These are phyloP conservation scores for Athalia rosae DNA, from an alignment of 2,888 invertebrate genomes.

Conservation along the genomic window DNA sequence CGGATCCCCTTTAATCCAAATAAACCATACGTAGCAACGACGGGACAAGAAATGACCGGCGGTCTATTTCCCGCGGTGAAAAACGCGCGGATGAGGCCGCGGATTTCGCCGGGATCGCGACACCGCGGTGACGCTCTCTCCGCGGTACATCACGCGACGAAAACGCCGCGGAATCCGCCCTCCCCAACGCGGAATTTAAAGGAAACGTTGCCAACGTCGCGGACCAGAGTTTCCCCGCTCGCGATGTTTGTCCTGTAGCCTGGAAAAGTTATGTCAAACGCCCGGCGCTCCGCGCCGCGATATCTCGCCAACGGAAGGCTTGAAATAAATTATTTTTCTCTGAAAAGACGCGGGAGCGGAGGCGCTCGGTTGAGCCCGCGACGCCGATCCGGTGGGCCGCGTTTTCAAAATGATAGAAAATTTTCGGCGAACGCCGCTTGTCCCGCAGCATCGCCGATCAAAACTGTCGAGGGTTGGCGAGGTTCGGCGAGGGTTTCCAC, in stretches of 20 bases:
- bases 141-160: not conserved
- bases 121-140: not conserved
- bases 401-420: slow-evolving; percentile 55
- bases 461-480: slow-evolving; percentile 51
- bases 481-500: slow-evolving; percentile 53
- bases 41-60: slow-evolving; percentile 55
- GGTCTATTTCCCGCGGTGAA: slow-evolving; percentile 33
- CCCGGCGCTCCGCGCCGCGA: not conserved
- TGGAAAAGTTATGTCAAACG: slow-evolving; percentile 27
- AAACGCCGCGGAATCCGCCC: slow-evolving; percentile 16
- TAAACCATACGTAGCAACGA: slow-evolving; percentile 59
- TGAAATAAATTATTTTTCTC: slow-evolving; percentile 60
- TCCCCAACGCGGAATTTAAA: not conserved
- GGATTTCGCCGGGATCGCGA: not conserved
- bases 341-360: slow-evolving; percentile 43
- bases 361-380: not conserved
- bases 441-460: slow-evolving; percentile 51
- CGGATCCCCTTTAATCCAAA: slow-evolving; percentile 69
- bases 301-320: not conserved
- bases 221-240: slow-evolving; percentile 24
- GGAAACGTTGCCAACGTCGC: not conserved
- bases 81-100: not conserved
- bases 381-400: not conserved
- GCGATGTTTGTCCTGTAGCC: slow-evolving; percentile 30
- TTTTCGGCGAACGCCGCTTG: slow-evolving; percentile 47